Percentiles rank a stretch among this genome's conserved stretches.
Conservation (phyloP, 2,888 invertebrate genomes). For the Trichogramma dendrolimi region DNA sequence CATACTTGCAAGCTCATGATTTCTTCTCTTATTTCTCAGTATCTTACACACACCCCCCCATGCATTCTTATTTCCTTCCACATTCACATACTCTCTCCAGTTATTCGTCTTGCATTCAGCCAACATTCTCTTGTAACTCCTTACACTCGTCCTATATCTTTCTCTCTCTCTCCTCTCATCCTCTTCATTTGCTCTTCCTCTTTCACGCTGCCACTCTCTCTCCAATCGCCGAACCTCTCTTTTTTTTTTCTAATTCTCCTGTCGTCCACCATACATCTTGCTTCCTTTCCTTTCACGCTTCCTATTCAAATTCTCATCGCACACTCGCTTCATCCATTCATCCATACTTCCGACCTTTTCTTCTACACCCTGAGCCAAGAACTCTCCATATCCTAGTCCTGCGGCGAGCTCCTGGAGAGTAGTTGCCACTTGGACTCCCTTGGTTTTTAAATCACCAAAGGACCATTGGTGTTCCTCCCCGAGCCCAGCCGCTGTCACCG, state of each 20-base stretch:
- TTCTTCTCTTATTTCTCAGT: background rate
- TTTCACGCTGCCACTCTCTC: background rate
- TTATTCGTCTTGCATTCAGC: slow-evolving; percentile 8
- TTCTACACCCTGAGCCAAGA: background rate
- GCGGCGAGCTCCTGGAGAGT: background rate
- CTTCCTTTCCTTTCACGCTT: too few relatives aligned
- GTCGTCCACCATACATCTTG: background rate
- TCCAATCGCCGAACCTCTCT: background rate
- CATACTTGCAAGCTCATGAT: background rate
- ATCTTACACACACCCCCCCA: slow-evolving; percentile 11
- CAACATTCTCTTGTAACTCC: slow-evolving; percentile 1
- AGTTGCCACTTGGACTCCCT: too few relatives aligned
- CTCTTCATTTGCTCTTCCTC: too few relatives aligned
- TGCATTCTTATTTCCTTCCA: background rate
- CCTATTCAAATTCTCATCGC: too few relatives aligned
- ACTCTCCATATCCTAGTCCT: background rate
- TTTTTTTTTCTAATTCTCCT: background rate
- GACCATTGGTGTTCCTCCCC: too few relatives aligned
- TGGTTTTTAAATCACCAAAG: too few relatives aligned
- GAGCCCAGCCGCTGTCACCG: too few relatives aligned
- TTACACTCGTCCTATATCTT: too few relatives aligned
- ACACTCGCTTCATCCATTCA: background rate
- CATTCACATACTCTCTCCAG: slow-evolving; percentile 11
- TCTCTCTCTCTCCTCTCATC: too few relatives aligned
- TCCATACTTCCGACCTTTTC: background rate